Evolutionary conservation across 2,888 invertebrate genomes (phyloP), one percentile per base, ranked within the genome.

Genomic region (Pyrrhia umbra): DNA sequence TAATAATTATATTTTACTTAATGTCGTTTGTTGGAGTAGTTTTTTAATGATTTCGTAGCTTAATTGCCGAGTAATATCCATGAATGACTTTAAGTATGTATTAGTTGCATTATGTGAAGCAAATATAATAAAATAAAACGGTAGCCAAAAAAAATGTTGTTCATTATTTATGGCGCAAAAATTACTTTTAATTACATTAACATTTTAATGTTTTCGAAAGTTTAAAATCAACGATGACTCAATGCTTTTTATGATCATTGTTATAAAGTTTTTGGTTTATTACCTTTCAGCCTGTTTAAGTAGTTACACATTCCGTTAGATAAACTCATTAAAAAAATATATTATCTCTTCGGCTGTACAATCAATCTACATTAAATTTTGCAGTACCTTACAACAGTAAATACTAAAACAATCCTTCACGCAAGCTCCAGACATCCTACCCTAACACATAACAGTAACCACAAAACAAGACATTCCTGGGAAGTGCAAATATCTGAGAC

Each of bases 1-100:
- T 68, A 69, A 64, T 75, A 71, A 66, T 77, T 57, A 46, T 74
- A 42, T 61, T 71, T 71, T 46, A 60, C 47, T 51, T 76, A 58
- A 76, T 58, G 55, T 50, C 50, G 40, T 58, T 34, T 46, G 55
- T 18, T 21, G 37, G 56, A 56, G 54, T 40, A 43, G 56, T 68
- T 68, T 66, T 71, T 65, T 51, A 37, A 56, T 63, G 40, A 61
- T 58, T 50, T 50, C 40, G 23, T 47, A 43, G 40, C 43, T 58
- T 63, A 65, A 64, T 65, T 61, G 39, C 43, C 2, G 27, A 34
- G 15, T 64, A 67, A 66, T 59, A 21, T 56, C 10, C 39, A 52
- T 61, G 47, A 56, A 43, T 52, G 45, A 54, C 16, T 45, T 65
- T 43, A 40, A 2, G 6, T 9, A 40, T 3, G 8, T 50, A 21